Percentiles rank a stretch among this genome's conserved stretches.
Evolutionary conservation across 2,113 vertebrate genomes (phyloP).

Genomic region (Mormoops blainvillei): DNA sequence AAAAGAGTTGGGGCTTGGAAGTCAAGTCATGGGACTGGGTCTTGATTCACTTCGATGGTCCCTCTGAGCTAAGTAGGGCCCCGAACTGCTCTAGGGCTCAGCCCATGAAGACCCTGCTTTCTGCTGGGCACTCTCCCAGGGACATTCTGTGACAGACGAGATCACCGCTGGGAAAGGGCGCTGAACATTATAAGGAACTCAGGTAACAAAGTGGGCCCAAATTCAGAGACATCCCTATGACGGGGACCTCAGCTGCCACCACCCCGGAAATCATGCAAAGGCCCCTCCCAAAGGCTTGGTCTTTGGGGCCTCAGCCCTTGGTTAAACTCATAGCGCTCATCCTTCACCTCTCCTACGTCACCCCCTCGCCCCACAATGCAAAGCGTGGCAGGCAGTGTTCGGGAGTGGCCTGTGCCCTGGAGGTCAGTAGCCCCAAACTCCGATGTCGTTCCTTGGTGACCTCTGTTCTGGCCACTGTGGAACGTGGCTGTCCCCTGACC

Average conservation of each 20-base stretch:
- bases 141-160: neutral
- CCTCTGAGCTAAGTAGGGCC: neutral
- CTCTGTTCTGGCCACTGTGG: no score
- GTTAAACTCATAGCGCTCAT: neutral
- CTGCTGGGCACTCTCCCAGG: neutral
- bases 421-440: neutral
- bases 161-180: neutral
- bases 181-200: neutral
- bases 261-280: neutral
- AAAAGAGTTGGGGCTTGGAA: neutral
- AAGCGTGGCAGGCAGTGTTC: neutral
- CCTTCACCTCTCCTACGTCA: neutral
- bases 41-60: neutral
- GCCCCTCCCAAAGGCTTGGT: neutral
- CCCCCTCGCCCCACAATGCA: fast-evolving
- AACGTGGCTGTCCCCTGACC: neutral
- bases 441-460: neutral
- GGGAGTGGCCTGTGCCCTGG: neutral
- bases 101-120: neutral
- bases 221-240: neutral
- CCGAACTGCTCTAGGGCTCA: neutral
- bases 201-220: neutral
- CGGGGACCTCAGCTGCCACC: neutral
- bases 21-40: neutral
- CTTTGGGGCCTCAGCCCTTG: neutral